Conservation (phyloP, 2,113 vertebrate species). For the Clarias macrocephalus region DNA sequence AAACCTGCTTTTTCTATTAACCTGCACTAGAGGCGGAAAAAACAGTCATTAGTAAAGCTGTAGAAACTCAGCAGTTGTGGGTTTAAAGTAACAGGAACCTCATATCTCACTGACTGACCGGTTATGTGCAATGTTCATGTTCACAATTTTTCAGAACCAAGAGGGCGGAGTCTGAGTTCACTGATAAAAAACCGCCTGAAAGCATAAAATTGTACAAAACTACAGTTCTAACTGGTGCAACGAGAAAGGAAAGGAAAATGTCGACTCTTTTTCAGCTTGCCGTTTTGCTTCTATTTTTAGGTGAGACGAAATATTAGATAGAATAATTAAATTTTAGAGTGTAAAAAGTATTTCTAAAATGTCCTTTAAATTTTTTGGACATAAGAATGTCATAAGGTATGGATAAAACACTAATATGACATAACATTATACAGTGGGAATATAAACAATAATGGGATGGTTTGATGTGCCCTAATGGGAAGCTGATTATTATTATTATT, state of each 20-base stretch:
- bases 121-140: background rate
- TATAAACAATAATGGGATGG: background rate
- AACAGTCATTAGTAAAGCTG: background rate
- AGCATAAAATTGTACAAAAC: background rate
- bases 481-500: no score
- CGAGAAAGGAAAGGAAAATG: constrained; percentile 3
- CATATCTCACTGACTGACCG: background rate
- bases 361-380: background rate
- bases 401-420: background rate
- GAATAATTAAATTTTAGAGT: no score
- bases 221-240: background rate
- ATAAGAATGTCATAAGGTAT: background rate
- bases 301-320: background rate
- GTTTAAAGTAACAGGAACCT: background rate
- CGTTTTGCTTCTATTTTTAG: constrained; percentile 15
- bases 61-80: background rate
- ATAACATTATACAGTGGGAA: background rate
- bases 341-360: background rate
- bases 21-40: background rate
- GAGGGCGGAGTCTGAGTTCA: background rate
- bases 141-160: background rate
- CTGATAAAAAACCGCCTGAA: background rate
- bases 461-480: no score
- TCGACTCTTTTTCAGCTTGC: background rate
- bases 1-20: background rate